Conservation (phyloP, 2,797 vertebrate genomes). For the Muraenolepis orangiensis region DNA sequence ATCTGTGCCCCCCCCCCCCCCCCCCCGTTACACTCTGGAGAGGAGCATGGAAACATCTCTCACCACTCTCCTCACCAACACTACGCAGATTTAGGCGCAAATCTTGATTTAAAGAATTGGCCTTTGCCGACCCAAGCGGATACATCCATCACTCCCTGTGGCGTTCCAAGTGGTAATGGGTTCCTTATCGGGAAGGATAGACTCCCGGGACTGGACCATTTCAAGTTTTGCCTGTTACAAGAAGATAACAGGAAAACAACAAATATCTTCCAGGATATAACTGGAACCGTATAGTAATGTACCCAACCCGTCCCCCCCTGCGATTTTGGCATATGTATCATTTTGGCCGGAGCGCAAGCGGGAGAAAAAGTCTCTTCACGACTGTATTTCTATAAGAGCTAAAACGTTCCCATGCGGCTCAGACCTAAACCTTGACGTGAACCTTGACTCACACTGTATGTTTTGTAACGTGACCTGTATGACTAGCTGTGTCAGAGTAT, state of each 20-base stretch:
- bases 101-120: constrained; percentile 28
- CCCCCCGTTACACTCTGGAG: neutral
- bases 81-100: constrained; percentile 34
- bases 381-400: too few species aligned
- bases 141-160: constrained; percentile 1
- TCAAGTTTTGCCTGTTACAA: neutral
- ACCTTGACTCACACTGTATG: neutral
- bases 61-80: neutral
- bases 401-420: neutral
- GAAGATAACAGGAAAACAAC: neutral
- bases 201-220: constrained; percentile 1
- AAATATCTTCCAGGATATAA: neutral
- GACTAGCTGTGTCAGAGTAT: too few species aligned
- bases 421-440: neutral
- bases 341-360: too few species aligned
- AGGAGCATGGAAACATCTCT: constrained; percentile 35
- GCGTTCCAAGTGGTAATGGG: constrained; percentile 9
- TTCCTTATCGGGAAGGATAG: constrained; percentile 7
- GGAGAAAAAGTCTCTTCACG: too few species aligned
- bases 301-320: neutral
- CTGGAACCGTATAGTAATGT: neutral
- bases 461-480: too few species aligned
- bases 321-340: too few species aligned
- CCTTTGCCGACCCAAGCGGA: constrained; percentile 23
- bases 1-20: constrained; percentile 27